A percentile compares a stretch with the other conserved stretches of the same genome.
Evolutionary conservation across 2,113 vertebrate species (phyloP).

Genomic region (Pterocles gutturalis): DNA sequence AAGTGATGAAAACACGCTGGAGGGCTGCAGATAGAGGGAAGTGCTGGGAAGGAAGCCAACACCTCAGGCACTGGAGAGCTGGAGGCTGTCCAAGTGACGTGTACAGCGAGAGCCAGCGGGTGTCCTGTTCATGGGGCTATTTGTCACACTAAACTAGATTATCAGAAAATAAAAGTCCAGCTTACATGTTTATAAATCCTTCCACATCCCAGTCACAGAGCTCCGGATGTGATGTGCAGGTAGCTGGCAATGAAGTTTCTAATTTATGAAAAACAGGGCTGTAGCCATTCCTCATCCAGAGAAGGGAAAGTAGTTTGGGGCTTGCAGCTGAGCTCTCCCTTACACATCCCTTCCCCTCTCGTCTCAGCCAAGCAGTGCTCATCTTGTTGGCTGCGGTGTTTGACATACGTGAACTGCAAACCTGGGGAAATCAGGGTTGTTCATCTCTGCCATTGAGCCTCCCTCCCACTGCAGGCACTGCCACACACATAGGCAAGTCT

Average conservation of each 20-base stretch:
- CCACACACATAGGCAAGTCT: not conserved
- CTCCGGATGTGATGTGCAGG: not conserved
- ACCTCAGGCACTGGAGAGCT: conserved; percentile 20
- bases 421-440: not conserved
- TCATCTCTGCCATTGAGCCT: not conserved
- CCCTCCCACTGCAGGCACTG: not conserved
- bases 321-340: not conserved
- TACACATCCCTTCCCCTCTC: not conserved
- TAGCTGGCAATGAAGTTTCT: not conserved
- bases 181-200: conserved; percentile 44
- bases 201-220: not conserved
- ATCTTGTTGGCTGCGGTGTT: not conserved
- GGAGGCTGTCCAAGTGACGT: conserved; percentile 56
- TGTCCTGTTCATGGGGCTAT: conserved; percentile 20
- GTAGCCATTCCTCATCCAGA: not conserved
- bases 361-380: not conserved
- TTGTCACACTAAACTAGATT: conserved; percentile 61
- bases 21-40: conserved; percentile 41
- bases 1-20: conserved; percentile 36
- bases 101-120: not conserved
- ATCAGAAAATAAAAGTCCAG: conserved; percentile 58
- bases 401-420: not conserved
- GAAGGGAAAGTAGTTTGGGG: not conserved
- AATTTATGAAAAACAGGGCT: not conserved
- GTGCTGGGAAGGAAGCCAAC: conserved; percentile 8